Evolutionary conservation across 1,140 invertebrate genomes (phyloP).

Genomic region (Caenorhabditis remanei): DNA sequence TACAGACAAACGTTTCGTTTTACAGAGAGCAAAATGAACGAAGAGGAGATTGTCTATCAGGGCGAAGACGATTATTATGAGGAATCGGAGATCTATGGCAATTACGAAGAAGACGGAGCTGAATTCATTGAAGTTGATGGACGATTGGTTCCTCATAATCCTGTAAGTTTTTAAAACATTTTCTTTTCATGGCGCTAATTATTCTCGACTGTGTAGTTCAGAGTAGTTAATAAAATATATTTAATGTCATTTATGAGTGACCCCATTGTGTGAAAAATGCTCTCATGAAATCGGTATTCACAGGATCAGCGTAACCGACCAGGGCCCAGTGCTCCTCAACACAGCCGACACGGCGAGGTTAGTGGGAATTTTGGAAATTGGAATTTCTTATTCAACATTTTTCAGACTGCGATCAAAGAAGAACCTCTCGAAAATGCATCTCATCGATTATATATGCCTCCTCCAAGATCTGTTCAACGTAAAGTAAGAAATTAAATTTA

Average conservation of each 20-base stretch:
- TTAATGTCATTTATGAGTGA: no score
- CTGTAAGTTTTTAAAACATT: not conserved
- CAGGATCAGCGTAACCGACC: not conserved
- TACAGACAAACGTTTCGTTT: not conserved
- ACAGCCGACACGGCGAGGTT: not conserved
- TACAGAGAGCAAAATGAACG: not conserved
- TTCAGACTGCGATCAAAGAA: not conserved
- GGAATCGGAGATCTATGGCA: not conserved
- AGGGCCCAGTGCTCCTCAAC: not conserved
- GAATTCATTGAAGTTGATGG: slow-evolving; percentile 30
- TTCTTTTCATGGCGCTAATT: no score
- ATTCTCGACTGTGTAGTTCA: no score
- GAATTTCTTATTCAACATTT: not conserved
- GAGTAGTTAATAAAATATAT: no score
- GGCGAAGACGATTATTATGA: slow-evolving; percentile 15
- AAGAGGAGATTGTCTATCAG: not conserved
- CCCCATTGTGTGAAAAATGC: no score
- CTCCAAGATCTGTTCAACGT: not conserved
- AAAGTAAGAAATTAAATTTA: not conserved
- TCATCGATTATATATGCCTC: slow-evolving; percentile 3
- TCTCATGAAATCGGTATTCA: no score
- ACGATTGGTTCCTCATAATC: not conserved
- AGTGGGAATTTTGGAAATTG: not conserved
- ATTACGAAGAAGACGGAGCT: not conserved
- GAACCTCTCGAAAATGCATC: not conserved